A percentile compares a stretch with the other conserved stretches of the same genome.
Evolutionary conservation across 1,140 invertebrate genomes (phyloP).

Genomic region (Brachionus koreanus): DNA sequence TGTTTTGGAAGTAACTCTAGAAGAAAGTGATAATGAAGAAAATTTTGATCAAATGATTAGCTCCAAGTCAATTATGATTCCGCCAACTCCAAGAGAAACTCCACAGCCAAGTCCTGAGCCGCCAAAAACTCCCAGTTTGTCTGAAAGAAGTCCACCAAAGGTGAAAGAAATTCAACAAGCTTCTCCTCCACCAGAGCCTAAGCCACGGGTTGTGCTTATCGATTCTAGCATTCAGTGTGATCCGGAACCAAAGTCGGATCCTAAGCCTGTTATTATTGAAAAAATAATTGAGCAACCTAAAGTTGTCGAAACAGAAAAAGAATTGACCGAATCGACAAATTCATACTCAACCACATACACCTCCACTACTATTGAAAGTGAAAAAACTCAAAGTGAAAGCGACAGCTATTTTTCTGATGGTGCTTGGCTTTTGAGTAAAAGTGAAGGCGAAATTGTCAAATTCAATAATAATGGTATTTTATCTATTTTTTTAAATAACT

Average conservation of each 20-base stretch:
- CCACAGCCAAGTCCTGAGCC: slow-evolving; percentile 13
- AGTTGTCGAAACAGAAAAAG: neutral
- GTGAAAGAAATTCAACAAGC: neutral
- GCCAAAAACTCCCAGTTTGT: neutral
- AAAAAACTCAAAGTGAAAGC: slow-evolving; percentile 5
- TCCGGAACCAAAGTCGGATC: neutral
- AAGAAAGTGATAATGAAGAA: neutral
- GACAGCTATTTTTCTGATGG: slow-evolving; percentile 41
- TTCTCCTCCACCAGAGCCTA: neutral
- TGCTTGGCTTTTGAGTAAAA: slow-evolving; percentile 39
- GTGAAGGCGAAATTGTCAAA: slow-evolving; percentile 37
- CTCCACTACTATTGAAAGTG: neutral
- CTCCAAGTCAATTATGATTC: neutral
- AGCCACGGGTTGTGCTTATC: neutral
- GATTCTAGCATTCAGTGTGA: slow-evolving; percentile 29
- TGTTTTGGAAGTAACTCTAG: slow-evolving; percentile 8
- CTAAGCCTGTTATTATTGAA: neutral
- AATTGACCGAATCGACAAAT: neutral
- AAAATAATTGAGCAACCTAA: neutral
- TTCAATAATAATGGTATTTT: neutral
- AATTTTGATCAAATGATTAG: neutral
- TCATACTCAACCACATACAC: neutral
- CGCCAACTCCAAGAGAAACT: slow-evolving; percentile 34
- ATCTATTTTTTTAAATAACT: no score
- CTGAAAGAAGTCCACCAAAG: neutral